These are phyloP conservation scores for Micrasema longulum DNA, from an alignment of 1,140 invertebrate species.

Conservation along the genomic window DNA sequence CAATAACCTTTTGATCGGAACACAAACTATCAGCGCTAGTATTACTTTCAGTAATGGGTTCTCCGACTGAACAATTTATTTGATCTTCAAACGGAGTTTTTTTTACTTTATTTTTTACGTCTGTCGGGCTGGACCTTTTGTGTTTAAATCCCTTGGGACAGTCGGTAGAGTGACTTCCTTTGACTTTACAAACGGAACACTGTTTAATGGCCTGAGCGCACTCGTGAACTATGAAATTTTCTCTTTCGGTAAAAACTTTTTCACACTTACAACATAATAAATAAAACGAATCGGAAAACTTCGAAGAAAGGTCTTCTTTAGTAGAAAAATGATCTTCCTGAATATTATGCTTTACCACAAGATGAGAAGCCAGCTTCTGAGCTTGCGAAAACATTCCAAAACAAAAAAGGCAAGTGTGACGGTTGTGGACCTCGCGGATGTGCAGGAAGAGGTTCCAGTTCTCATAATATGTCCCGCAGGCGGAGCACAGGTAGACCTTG, in stretches of 20 bases:
- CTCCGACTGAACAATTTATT: slow-evolving; percentile 1
- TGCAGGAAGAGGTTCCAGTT: slow-evolving; percentile 86
- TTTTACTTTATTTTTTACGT: slow-evolving; percentile 26
- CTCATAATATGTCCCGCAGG: slow-evolving; percentile 84
- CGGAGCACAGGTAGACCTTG: slow-evolving; percentile 81
- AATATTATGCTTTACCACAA: slow-evolving; percentile 80
- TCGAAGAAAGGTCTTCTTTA: slow-evolving; percentile 73
- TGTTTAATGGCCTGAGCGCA: slow-evolving; percentile 66
- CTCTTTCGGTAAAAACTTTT: slow-evolving; percentile 77
- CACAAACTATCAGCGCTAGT: slow-evolving; percentile 58
- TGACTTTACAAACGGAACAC: slow-evolving; percentile 54
- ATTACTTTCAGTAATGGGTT: slow-evolving; percentile 58
- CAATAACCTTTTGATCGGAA: slow-evolving; percentile 15
- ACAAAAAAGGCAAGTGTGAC: slow-evolving; percentile 83
- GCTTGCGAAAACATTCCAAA: slow-evolving; percentile 81
- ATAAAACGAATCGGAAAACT: slow-evolving; percentile 76
- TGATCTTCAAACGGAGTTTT: slow-evolving; percentile 11
- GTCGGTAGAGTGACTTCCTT: slow-evolving; percentile 47
- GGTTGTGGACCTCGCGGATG: slow-evolving; percentile 81
- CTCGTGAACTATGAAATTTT: slow-evolving; percentile 79
- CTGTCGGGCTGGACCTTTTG: slow-evolving; percentile 21
- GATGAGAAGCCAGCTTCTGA: slow-evolving; percentile 80
- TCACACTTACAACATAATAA: slow-evolving; percentile 84
- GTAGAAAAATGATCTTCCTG: slow-evolving; percentile 73
- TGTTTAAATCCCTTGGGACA: slow-evolving; percentile 48